phyloP scores from a whole-genome alignment of 2,888 invertebrate genomes.

The Dyspetes luteomarginatus region DNA sequence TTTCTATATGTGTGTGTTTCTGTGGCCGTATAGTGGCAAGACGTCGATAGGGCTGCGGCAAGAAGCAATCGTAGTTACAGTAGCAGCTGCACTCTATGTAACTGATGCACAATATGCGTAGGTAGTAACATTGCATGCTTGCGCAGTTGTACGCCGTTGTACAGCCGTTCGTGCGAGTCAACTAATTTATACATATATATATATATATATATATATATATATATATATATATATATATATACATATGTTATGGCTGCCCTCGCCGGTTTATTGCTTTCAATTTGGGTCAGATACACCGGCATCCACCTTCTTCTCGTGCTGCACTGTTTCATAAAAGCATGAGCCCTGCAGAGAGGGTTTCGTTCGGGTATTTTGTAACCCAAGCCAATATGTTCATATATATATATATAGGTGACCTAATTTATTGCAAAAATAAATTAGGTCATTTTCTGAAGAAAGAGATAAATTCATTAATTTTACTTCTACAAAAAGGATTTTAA shows the following conservation, averaged over 20 bases:
- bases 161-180: not conserved
- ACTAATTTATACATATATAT: not conserved
- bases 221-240: slow-evolving; percentile 26
- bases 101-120: slow-evolving; percentile 15
- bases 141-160: slow-evolving; percentile 18
- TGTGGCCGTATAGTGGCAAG: not conserved
- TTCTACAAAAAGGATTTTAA: not conserved
- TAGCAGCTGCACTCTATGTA: slow-evolving; percentile 4
- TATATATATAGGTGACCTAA: not conserved
- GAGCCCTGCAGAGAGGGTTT: slow-evolving; percentile 4
- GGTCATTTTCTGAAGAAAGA: not conserved
- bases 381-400: not conserved
- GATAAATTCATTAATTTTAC: not conserved
- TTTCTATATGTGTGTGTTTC: not conserved
- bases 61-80: slow-evolving; percentile 13
- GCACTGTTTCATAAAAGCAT: slow-evolving; percentile 35
- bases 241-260: slow-evolving; percentile 71
- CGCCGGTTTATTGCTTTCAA: slow-evolving; percentile 71
- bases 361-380: not conserved
- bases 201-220: not conserved
- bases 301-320: slow-evolving; percentile 42
- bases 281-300: slow-evolving; percentile 72
- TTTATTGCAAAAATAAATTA: not conserved
- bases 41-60: slow-evolving; percentile 25
- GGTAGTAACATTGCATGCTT: slow-evolving; percentile 12